phyloP scores from a whole-genome alignment of 1,140 invertebrate species.

The Ectropis grisescens region DNA sequence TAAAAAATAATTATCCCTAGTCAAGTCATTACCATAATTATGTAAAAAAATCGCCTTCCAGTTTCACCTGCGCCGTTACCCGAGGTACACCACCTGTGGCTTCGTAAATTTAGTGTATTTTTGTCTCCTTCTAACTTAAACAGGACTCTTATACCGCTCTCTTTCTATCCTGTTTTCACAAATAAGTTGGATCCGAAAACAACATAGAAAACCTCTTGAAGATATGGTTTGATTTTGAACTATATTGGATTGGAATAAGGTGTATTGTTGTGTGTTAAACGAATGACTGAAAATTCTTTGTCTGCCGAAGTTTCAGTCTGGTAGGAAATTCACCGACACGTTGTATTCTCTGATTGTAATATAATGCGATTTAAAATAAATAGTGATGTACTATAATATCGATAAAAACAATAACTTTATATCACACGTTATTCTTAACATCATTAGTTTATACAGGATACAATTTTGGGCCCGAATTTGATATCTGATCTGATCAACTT shows the following conservation, averaged over 20 bases:
- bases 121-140: constrained; percentile 25
- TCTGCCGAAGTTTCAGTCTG: constrained; percentile 52
- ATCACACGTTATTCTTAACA: background rate
- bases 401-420: constrained; percentile 5
- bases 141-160: constrained; percentile 19
- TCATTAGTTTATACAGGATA: no score
- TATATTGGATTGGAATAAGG: constrained; percentile 14
- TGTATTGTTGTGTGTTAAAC: constrained; percentile 18
- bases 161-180: constrained; percentile 57
- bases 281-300: constrained; percentile 45
- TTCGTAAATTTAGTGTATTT: constrained; percentile 63
- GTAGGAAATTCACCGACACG: constrained; percentile 45
- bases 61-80: constrained; percentile 31
- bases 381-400: constrained; percentile 30
- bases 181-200: constrained; percentile 67
- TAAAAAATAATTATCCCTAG: no score
- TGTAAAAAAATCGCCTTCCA: constrained; percentile 1
- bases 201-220: constrained; percentile 52
- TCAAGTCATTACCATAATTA: no score
- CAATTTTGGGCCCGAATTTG: no score
- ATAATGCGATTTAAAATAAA: constrained; percentile 65
- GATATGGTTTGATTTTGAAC: constrained; percentile 18
- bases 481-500: no score
- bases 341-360: constrained; percentile 63
- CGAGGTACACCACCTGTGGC: constrained; percentile 66